These are phyloP conservation scores for Chrysaora quinquecirrha DNA, from an alignment of 30 jellyfish, hydroid and myxozoan genomes.

Conservation along the genomic window DNA sequence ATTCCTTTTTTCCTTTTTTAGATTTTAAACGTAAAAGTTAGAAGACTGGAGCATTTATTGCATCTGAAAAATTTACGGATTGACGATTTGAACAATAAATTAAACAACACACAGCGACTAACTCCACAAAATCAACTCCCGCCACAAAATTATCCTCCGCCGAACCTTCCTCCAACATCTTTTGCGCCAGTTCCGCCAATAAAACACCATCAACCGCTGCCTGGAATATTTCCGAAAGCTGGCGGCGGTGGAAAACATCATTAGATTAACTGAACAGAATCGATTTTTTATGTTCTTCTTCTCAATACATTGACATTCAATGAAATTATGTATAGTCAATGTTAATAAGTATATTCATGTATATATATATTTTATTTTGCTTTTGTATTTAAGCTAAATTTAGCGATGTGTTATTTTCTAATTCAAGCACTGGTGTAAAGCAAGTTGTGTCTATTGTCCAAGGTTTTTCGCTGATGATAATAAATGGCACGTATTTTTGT, in stretches of 20 bases:
- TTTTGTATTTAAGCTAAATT: too few species aligned
- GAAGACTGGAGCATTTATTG: constrained; percentile 93
- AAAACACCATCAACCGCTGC: constrained; percentile 70
- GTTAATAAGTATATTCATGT: too few species aligned
- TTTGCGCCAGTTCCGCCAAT: constrained; percentile 56
- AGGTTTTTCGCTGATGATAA: too few species aligned
- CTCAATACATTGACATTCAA: too few species aligned
- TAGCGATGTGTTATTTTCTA: too few species aligned
- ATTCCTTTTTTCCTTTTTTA: constrained; percentile 11
- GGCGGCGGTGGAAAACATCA: constrained; percentile 44
- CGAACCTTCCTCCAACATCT: constrained; percentile 30
- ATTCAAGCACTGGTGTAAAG: too few species aligned
- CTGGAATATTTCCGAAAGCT: constrained; percentile 54
- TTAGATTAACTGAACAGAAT: not conserved
- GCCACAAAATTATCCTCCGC: constrained; percentile 49
- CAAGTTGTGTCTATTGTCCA: too few species aligned
- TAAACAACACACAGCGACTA: constrained; percentile 14
- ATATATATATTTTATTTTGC: too few species aligned
- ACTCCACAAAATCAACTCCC: constrained; percentile 37
- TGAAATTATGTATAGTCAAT: too few species aligned
- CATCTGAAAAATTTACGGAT: constrained; percentile 86
- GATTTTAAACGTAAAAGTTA: constrained; percentile 92
- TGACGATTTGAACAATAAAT: constrained; percentile 70
- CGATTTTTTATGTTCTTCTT: too few species aligned
- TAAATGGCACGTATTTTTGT: too few species aligned